Percentiles rank a stretch among this genome's conserved stretches.
Evolutionary conservation across 2,888 invertebrate genomes (phyloP).

Genomic region (Tetropium fuscum): DNA sequence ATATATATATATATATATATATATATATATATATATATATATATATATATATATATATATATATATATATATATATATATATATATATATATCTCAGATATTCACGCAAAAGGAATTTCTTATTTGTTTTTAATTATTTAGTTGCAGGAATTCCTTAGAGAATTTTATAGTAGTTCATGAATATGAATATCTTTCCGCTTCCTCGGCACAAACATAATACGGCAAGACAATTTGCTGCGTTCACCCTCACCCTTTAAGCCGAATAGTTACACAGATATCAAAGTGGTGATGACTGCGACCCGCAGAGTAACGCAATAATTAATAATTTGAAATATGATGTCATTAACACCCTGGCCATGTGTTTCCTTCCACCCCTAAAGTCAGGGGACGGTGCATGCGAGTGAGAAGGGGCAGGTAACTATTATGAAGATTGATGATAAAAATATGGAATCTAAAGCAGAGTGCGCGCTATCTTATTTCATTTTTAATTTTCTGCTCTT

Average conservation of each 20-base stretch:
- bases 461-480: slow-evolving; percentile 50
- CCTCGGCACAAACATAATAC: slow-evolving; percentile 3
- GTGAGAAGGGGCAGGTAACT: slow-evolving; percentile 51
- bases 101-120: no score
- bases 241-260: slow-evolving; percentile 31
- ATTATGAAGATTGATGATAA: slow-evolving; percentile 58
- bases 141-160: no score
- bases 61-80: no score
- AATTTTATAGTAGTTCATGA: no score
- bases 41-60: no score
- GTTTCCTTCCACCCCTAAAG: slow-evolving; percentile 51
- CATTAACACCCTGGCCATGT: slow-evolving; percentile 62
- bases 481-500: slow-evolving; percentile 51
- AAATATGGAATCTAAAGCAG: slow-evolving; percentile 52
- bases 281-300: slow-evolving; percentile 36
- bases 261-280: slow-evolving; percentile 38
- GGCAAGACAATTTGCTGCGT: slow-evolving; percentile 24
- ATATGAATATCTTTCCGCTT: slow-evolving; percentile 2
- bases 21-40: no score
- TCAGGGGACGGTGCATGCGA: slow-evolving; percentile 37
- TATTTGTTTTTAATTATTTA: no score
- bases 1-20: no score
- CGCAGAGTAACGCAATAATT: slow-evolving; percentile 54
- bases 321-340: slow-evolving; percentile 61
- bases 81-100: no score